Conservation (phyloP, 2,113 vertebrate species). For the Leptobrachium leishanense region DNA sequence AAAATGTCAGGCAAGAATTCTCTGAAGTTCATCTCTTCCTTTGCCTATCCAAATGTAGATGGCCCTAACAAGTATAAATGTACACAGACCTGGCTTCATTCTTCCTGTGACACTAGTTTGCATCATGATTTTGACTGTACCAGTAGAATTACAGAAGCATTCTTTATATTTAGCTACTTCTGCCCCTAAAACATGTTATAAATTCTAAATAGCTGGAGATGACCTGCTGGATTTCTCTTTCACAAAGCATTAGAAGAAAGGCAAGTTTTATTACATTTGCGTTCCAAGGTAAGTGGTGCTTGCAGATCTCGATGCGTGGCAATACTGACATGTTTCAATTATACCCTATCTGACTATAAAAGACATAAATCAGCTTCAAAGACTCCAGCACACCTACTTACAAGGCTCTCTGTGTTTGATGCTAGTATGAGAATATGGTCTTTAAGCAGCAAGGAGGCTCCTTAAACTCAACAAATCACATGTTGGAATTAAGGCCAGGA, state of each 20-base stretch:
- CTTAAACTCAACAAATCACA: constrained; percentile 17
- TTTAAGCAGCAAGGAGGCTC: constrained; percentile 14
- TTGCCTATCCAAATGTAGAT: too few relatives aligned
- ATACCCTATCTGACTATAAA: constrained; percentile 34
- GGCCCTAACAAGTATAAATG: too few relatives aligned
- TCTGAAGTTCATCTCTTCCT: too few relatives aligned
- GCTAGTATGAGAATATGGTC: constrained; percentile 9
- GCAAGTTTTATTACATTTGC: constrained; percentile 2
- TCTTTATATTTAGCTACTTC: background rate
- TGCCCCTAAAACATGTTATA: background rate
- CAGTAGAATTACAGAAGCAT: background rate
- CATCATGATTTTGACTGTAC: too few relatives aligned
- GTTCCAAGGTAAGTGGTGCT: background rate
- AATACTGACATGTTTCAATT: constrained; percentile 28
- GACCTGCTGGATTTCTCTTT: background rate
- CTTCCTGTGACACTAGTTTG: too few relatives aligned
- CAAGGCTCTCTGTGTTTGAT: constrained; percentile 27
- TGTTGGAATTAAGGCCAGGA: constrained; percentile 24
- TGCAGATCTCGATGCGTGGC: constrained; percentile 2
- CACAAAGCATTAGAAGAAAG: background rate
- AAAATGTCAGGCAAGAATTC: too few relatives aligned
- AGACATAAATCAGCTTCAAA: constrained; percentile 34
- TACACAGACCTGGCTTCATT: too few relatives aligned
- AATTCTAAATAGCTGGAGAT: background rate
- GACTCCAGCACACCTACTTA: constrained; percentile 34